Evolutionary conservation across 2,113 vertebrate species (phyloP), one percentile per base, ranked within the genome.

Genomic region (Tricholaema leucomelas): DNA sequence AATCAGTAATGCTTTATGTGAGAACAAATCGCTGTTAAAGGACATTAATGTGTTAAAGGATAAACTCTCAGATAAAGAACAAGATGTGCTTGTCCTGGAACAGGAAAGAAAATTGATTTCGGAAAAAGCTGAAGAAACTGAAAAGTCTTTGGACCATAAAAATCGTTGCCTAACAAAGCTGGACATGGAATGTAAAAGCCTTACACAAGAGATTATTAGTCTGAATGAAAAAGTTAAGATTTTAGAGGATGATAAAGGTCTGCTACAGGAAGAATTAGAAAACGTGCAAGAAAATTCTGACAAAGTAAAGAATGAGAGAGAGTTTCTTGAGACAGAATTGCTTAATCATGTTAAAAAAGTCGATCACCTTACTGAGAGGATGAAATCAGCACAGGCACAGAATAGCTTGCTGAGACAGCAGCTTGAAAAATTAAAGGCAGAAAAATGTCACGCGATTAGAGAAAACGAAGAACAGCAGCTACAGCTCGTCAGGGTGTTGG

Each of bases 201-300:
- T 98, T 69, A 88, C 88, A 20, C 97, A 97, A 52, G 98, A 98
- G 78, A 97, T 96, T 2, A 61, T 98, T 33, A 97, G 91, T 66
- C 95, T 98, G 4, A 97, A 97, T 64, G 98, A 99, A 91, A 98
- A 98, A 94, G 98, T 98, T 21, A 97, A 96, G 46, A 98, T 98
- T 95, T 90, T 99, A 91, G 98, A 98, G 92, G 98, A 98, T 36
- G 98, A 99, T 87, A 98, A 98, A 83, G 97, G 96, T 59, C 96
- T 99, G 15, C 93, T 99, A 73, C 98, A 98, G 81, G 98, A 99
- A 87, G 98, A 99, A 95, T 97, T 99, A 15, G 98, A 98, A 91
- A 98, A 98, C 31, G 94, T 95, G 4, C 98, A 98, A 81, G 98
- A 98, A 94, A 97, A 75, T 40, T 98, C 97, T 15, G 98, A 97